These are phyloP conservation scores for Hyles lineata DNA, from an alignment of 2,888 invertebrate genomes.

Conservation along the genomic window DNA sequence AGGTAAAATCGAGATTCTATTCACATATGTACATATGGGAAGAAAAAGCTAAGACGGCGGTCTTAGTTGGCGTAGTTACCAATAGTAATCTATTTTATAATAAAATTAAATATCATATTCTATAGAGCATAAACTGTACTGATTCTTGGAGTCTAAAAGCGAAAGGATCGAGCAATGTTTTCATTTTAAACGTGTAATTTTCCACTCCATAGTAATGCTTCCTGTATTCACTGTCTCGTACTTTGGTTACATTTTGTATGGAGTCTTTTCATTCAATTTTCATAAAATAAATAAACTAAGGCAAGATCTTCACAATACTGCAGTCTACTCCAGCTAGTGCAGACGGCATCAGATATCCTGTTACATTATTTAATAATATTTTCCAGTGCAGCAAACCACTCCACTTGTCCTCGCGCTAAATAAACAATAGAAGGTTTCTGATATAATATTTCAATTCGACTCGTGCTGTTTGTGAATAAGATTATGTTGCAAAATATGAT, in stretches of 20 bases:
- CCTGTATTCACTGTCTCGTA: neutral
- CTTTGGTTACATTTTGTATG: neutral
- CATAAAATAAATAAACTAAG: neutral
- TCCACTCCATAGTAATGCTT: neutral
- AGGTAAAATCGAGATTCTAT: no score
- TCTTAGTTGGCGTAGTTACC: no score
- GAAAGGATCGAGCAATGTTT: no score
- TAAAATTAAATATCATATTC: no score
- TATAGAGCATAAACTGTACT: no score
- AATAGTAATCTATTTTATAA: no score
- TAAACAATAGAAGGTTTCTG: slow-evolving; percentile 2
- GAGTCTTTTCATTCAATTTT: neutral
- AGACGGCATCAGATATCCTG: slow-evolving; percentile 14
- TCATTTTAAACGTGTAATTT: no score
- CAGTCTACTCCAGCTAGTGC: neutral
- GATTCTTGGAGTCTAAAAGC: no score
- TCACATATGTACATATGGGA: no score
- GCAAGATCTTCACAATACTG: neutral
- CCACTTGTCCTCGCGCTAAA: slow-evolving; percentile 3
- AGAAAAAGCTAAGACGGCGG: no score
- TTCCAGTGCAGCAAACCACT: neutral
- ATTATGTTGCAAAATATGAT: neutral
- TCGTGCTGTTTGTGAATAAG: no score
- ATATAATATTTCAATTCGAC: slow-evolving; percentile 2
- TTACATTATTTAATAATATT: slow-evolving; percentile 10